Evolutionary conservation across 2,113 vertebrate species (phyloP), one percentile per base, ranked within the genome.

Genomic region (Myrmecophaga tridactyla): DNA sequence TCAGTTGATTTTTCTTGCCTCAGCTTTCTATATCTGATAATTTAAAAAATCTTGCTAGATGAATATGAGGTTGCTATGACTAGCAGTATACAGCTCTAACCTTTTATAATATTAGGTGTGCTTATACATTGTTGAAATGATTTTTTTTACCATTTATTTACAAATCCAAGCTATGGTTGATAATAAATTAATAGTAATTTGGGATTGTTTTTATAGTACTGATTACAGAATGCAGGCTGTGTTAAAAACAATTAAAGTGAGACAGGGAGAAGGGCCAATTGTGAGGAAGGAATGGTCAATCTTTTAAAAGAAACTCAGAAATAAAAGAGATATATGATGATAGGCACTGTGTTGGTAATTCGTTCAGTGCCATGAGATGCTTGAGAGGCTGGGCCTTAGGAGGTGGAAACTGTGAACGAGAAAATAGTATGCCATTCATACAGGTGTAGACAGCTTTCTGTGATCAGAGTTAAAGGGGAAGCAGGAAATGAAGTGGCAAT

Each of bases 401-500:
- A 80, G 15, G 72, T 70, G 51, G 56, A 86, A 72, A 36, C 90
- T 88, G 72, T 72, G 75, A 97, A 82, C 29, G 83, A 75, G 18
- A 75, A 96, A 94, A 86, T 4, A 92, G 39, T 14, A 36, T 88
- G 62, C 58, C 36, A 18, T 13, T 27, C 31, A n/a, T 73, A 78
- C 27, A 95, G 80, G 80, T 92, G 60, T 81, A 95, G 92, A 94
- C 78, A 94, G 78, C 56, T 97, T 78, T 86, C 36, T 94, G 51
- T 97, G 67, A 92, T 56, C 36, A 96, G 90, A 91, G 48, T 78
- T 93, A 90, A 88, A 92, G 53, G 41, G 48, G 53, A 96, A 36
- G 92, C 48, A 92, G 90, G 94, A 96, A 97, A 90, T 91, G 89
- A 86, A 13, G 58, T 76, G 90, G 48, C 43, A 94, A 94, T 95